A percentile compares a stretch with the other conserved stretches of the same genome.
phyloP scores from a whole-genome alignment of 2,888 invertebrate species.

The Celastrina argiolus region DNA sequence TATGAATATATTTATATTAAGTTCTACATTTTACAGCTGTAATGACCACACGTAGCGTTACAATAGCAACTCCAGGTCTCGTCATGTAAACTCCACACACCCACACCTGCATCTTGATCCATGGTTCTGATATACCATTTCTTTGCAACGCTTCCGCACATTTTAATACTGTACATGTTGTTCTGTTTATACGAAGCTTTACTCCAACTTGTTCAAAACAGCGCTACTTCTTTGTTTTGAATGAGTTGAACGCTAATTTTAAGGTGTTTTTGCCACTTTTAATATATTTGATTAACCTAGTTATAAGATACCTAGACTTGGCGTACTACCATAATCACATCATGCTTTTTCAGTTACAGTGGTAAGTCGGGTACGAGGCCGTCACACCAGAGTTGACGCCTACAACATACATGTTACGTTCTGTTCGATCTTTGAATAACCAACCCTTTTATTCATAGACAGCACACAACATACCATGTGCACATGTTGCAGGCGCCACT shows the following conservation, averaged over 20 bases:
- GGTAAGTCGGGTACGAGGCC: slow-evolving; percentile 34
- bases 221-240: slow-evolving; percentile 36
- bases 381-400: too few species aligned
- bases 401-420: too few species aligned
- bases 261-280: slow-evolving; percentile 31
- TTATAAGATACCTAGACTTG: not conserved
- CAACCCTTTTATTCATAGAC: too few species aligned
- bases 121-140: slow-evolving; percentile 33
- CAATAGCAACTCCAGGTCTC: slow-evolving; percentile 28
- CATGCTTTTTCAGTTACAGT: slow-evolving; percentile 13
- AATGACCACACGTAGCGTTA: slow-evolving; percentile 16
- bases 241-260: slow-evolving; percentile 24
- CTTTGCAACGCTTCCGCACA: slow-evolving; percentile 69
- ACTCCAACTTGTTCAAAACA: slow-evolving; percentile 41
- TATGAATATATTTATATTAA: not conserved
- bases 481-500: too few species aligned
- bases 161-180: slow-evolving; percentile 38
- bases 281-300: not conserved
- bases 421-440: too few species aligned
- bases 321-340: not conserved
- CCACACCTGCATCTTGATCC: slow-evolving; percentile 26
- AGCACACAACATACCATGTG: too few species aligned
- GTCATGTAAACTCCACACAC: slow-evolving; percentile 33
- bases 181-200: slow-evolving; percentile 32
- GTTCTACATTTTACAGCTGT: slow-evolving; percentile 14